Conservation (phyloP, 2,113 vertebrate species). For the Chroicocephalus ridibundus region DNA sequence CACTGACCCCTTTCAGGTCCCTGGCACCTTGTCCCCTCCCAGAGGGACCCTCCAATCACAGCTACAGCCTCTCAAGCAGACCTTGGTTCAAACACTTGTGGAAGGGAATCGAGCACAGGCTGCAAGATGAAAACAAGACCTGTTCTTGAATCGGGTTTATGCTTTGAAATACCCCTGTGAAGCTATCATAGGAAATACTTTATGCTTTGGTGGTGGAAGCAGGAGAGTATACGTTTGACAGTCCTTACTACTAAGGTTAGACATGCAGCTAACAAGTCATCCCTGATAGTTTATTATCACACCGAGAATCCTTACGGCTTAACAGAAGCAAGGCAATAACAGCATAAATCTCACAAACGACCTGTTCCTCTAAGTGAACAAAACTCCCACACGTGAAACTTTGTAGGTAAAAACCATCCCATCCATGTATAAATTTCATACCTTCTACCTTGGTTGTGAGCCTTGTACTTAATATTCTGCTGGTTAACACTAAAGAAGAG, state of each 20-base stretch:
- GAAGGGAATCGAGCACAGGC: accelerated
- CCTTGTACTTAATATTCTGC: background rate
- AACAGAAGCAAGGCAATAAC: background rate
- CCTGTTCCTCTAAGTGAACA: background rate
- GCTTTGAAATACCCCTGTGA: background rate
- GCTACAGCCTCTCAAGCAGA: background rate
- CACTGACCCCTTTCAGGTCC: background rate
- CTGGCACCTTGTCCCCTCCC: background rate
- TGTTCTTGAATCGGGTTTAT: background rate
- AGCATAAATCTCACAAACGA: background rate
- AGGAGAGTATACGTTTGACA: background rate
- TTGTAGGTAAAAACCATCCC: background rate
- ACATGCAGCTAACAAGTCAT: background rate
- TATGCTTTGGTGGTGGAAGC: background rate
- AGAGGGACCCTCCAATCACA: background rate
- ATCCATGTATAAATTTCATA: accelerated
- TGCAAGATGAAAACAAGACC: background rate
- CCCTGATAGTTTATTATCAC: background rate
- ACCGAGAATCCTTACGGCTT: background rate
- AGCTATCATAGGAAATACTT: background rate
- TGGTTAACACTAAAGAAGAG: background rate
- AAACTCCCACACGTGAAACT: background rate
- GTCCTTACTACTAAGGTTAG: background rate
- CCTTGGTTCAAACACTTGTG: background rate
- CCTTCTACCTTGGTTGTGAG: background rate